Base-by-base conservation (phyloP, 1,140 invertebrate genomes). In the Vanessa tameamea region DNA sequence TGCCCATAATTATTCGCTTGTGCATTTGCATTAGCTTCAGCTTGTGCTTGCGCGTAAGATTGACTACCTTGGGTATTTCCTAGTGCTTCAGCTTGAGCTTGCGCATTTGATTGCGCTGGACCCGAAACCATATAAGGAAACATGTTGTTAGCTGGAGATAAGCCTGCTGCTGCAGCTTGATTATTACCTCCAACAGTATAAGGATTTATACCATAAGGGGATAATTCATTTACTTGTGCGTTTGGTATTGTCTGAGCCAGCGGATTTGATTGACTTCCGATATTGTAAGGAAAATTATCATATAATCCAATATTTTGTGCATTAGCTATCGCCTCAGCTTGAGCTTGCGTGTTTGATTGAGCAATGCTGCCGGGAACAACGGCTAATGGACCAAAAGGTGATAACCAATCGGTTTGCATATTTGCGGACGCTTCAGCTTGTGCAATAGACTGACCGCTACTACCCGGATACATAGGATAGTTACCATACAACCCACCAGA, bases 321-420 rank as follows among this genome's bases (percentile, higher is more conserved):
- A 61, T 72, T 79, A 23, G 71, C 73, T 43, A 72, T 20, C n/a
- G 72, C 74, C 57, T 78, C 65, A 11, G 59, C 65, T 23, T 71
- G 64, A 0, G 57, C 50, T 43, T 59, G 72, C 15, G 59, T 50
- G 9, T 50, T 63, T 5, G 57, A 51, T 72, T 31, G 15, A 26
- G 5, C 23, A 13, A 0, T 51, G 15, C n/a, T 50, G 23, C 61
- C 72, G 64, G 67, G 55, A 43, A 13, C 8, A 50, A 26, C 11
- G 16, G 72, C 23, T 3, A 48, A 47, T 14, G 43, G 31, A 20
- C 63, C 51, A 1, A 43, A 43, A 43, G 37, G 37, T 43, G 37
- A 51, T 65, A 76, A 31, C 4, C 55, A 37, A 8, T 37, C 47
- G 4, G 48, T 23, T 31, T 71, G 65, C 13, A 16, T 37, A 16